Base-by-base conservation (phyloP, 92 coral and sea anemone genomes). In the Paragorgia papillata region DNA sequence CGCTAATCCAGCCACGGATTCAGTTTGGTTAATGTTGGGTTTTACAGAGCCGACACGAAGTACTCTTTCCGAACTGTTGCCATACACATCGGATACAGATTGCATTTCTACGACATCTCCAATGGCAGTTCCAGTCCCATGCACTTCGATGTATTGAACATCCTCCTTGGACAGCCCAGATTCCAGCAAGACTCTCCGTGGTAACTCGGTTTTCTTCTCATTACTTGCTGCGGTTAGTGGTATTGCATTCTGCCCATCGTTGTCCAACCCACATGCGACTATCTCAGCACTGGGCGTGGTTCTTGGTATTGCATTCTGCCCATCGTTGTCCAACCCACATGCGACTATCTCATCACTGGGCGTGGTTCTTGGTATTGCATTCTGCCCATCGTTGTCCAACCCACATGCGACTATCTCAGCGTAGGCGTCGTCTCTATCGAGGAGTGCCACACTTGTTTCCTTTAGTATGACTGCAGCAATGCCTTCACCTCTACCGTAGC, bases 401-500 rank as follows among this genome's bases (percentile, higher is more conserved):
- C 96, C 96, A 73, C 90, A 92, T 1, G 90, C 90, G 18, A 92
- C 26, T 18, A 92, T 84, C 73, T 85, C 84, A 48, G 89, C 88
- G 32, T 90, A 90, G 54, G 74, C 46, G 29, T 90, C 91, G 59
- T 92, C 92, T 13, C 67, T 39, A 69, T 90, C 91, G 9, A 59
- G 65, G n/a, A 78, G 19, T 1, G 92, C 81, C 21, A 75, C 59
- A 9, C 60, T 43, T 6, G 92, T 85, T 17, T 80, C 79, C 41
- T 92, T 90, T 0, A 92, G 71, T 29, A 90, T 56, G 6, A 92
- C 88, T 13, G 90, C 96, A 53, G 90, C 97, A 20, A 90, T 83
- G 27, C 97, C 96, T 69, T 92, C 97, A 28, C 96, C 96, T 9
- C 97, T 70, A 24, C 97, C 96, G 43, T 92, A 92, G 2, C 97